A percentile compares a stretch with the other conserved stretches of the same genome.
Evolutionary conservation across 2,113 vertebrate species (phyloP).

Genomic region (Prochilodus magdalenae): DNA sequence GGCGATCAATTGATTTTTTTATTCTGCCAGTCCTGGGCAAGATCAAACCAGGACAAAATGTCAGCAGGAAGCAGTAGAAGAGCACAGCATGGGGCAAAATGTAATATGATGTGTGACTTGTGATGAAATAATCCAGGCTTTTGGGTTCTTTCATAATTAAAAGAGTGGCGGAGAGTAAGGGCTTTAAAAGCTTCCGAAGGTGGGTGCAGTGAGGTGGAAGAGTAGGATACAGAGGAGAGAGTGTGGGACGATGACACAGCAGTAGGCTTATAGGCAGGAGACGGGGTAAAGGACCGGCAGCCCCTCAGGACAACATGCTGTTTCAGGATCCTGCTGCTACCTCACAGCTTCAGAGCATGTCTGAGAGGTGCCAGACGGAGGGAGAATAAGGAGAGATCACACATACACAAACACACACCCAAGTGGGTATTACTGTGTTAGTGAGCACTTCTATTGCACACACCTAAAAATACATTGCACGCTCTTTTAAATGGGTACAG

Average conservation of each 20-base stretch:
- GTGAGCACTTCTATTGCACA: background rate
- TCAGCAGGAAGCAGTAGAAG: constrained; percentile 9
- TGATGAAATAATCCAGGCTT: background rate
- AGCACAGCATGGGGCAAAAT: background rate
- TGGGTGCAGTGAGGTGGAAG: background rate
- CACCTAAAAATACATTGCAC: too few species aligned
- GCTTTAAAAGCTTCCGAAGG: constrained; percentile 5
- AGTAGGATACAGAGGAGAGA: background rate
- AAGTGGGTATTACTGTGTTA: background rate
- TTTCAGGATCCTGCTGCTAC: constrained; percentile 15
- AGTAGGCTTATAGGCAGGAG: background rate
- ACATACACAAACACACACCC: constrained; percentile 26
- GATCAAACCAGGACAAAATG: constrained; percentile 37
- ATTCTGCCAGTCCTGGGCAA: constrained; percentile 13
- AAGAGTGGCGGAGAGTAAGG: background rate
- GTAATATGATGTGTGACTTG: background rate
- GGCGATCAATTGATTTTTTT: constrained; percentile 38
- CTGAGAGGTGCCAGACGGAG: constrained; percentile 29
- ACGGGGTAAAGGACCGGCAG: background rate
- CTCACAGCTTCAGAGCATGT: constrained; percentile 20
- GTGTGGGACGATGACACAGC: background rate
- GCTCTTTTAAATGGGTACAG: too few species aligned
- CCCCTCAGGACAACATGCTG: background rate
- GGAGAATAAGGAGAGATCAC: constrained; percentile 10
- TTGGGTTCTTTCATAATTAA: constrained; percentile 18